Conservation (phyloP, 53 echinoderm and acorn worm species). For the Paracentrotus lividus region DNA sequence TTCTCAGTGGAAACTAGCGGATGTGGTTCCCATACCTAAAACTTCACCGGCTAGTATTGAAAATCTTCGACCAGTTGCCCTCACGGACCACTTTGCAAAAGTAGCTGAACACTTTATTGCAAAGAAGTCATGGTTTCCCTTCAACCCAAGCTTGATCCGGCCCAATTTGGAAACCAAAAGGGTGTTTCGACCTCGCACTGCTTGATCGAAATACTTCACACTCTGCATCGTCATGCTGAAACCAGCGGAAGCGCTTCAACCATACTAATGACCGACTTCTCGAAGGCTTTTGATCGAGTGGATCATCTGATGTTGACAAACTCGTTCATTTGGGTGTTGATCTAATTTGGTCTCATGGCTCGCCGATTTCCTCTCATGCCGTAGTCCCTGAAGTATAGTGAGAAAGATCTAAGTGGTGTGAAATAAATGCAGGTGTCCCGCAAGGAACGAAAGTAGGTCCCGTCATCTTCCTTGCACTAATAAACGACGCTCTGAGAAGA, state of each 20-base stretch:
- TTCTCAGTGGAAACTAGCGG: conserved; percentile 38
- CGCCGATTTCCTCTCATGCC: neutral
- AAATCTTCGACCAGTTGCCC: neutral
- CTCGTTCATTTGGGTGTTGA: no score
- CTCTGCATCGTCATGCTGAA: conserved; percentile 11
- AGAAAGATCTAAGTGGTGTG: conserved; percentile 24
- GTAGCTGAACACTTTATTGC: neutral
- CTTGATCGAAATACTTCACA: neutral
- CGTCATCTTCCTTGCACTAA: conserved; percentile 50
- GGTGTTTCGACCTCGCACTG: conserved; percentile 7
- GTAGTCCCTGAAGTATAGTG: conserved; percentile 53
- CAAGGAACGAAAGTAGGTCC: conserved; percentile 38
- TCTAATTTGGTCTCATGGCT: conserved; percentile 20
- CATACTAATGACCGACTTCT: conserved; percentile 66
- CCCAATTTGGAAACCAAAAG: neutral
- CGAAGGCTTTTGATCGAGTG: conserved; percentile 68
- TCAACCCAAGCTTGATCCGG: neutral
- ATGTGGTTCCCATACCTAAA: conserved; percentile 16
- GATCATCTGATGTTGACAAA: conserved; percentile 23
- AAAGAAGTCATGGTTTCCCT: neutral
- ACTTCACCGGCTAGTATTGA: neutral
- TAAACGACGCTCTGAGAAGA: neutral
- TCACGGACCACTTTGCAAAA: neutral
- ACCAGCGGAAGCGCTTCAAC: conserved; percentile 33
- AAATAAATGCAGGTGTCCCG: conserved; percentile 63